Evolutionary conservation across 2,797 vertebrate species (phyloP).

Genomic region (Discoglossus pictus): DNA sequence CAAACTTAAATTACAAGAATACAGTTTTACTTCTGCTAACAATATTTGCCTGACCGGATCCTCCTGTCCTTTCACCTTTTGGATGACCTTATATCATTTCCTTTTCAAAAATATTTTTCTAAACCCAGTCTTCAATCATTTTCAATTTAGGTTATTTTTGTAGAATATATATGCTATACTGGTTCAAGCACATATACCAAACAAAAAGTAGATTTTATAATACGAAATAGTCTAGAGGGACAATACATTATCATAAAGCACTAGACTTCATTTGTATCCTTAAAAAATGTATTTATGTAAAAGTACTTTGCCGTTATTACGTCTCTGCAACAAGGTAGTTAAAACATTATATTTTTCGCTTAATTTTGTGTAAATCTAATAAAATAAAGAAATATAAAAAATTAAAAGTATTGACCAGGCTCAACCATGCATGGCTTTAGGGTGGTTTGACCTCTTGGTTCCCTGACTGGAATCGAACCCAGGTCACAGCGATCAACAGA

Average conservation of each 20-base stretch:
- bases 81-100: conserved; percentile 16
- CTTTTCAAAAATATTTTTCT: conserved; percentile 15
- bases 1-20: conserved; percentile 42
- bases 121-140: conserved; percentile 32
- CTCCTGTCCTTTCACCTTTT: conserved; percentile 32
- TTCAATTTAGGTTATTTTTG: conserved; percentile 37
- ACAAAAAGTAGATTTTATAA: conserved; percentile 67
- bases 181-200: conserved; percentile 64
- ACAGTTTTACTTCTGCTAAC: conserved; percentile 17
- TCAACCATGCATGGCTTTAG: too few relatives aligned
- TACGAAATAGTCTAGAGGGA: conserved; percentile 39
- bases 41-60: conserved; percentile 18
- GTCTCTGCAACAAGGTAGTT: conserved; percentile 32
- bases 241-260: conserved; percentile 33
- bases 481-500: too few relatives aligned
- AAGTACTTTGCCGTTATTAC: conserved; percentile 13
- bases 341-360: too few relatives aligned
- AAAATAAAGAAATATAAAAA: too few relatives aligned
- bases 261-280: conserved; percentile 39
- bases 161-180: conserved; percentile 54
- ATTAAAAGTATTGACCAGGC: too few relatives aligned
- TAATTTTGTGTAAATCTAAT: too few relatives aligned
- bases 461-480: too few relatives aligned
- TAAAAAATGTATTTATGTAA: conserved; percentile 37
- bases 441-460: too few relatives aligned